Evolutionary conservation across 53 echinoderm and acorn worm species (phyloP).

Genomic region (Zoroaster sp.): DNA sequence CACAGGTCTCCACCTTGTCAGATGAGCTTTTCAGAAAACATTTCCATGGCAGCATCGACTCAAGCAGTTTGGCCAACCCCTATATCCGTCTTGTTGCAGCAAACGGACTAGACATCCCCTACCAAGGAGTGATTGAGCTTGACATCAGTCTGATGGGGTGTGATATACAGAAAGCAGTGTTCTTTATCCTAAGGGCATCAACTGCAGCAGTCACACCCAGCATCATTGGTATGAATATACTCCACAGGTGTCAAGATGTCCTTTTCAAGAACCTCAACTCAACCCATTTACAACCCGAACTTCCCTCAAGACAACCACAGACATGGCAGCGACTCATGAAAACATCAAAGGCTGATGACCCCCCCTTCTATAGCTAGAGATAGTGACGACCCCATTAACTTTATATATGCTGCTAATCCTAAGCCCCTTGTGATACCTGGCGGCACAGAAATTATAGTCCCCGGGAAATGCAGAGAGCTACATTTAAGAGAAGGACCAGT

Average conservation of each 20-base stretch:
- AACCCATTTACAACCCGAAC: background rate
- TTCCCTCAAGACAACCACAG: no score
- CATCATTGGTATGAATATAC: slow-evolving; percentile 24
- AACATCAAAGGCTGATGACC: no score
- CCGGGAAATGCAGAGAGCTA: background rate
- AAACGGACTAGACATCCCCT: slow-evolving; percentile 36
- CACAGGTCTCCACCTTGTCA: background rate
- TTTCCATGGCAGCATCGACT: background rate
- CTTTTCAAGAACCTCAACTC: background rate
- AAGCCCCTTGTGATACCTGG: background rate
- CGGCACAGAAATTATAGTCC: slow-evolving; percentile 15
- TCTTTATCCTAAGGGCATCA: background rate
- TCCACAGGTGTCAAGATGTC: background rate
- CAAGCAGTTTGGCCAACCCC: background rate
- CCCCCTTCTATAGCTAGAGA: no score
- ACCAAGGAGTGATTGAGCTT: slow-evolving; percentile 27
- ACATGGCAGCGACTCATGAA: no score
- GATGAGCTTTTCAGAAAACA: background rate
- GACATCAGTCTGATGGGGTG: background rate
- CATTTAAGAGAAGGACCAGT: background rate
- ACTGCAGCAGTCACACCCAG: background rate
- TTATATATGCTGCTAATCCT: background rate
- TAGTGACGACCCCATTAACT: no score
- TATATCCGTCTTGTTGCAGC: slow-evolving; percentile 21
- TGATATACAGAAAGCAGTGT: background rate